Conservation (phyloP, 1,140 invertebrate genomes). For the Heliothis virescens region DNA sequence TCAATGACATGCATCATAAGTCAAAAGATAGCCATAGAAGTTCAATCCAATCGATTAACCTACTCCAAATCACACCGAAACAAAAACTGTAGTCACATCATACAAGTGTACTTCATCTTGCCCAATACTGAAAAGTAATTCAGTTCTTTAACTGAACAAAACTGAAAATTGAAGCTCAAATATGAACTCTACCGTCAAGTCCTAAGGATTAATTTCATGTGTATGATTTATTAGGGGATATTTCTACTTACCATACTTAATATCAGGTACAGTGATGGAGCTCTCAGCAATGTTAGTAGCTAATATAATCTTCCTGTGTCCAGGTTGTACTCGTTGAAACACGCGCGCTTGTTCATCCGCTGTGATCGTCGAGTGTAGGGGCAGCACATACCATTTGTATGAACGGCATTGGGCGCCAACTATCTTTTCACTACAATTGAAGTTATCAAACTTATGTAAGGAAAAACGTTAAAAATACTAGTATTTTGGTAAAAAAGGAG, state of each 20-base stretch:
- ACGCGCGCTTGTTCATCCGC: conserved; percentile 94
- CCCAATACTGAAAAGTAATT: too few relatives aligned
- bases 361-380: conserved; percentile 93
- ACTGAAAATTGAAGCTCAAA: too few relatives aligned
- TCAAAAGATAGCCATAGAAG: neutral
- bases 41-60: neutral
- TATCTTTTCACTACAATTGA: conserved; percentile 59
- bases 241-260: conserved; percentile 91
- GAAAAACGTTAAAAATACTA: neutral
- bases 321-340: conserved; percentile 87
- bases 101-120: too few relatives aligned
- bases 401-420: conserved; percentile 58
- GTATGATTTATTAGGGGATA: too few relatives aligned
- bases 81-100: too few relatives aligned
- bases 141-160: too few relatives aligned
- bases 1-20: neutral
- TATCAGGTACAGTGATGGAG: conserved; percentile 97
- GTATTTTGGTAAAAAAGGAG: too few relatives aligned
- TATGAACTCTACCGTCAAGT: too few relatives aligned
- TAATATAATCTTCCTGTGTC: conserved; percentile 94
- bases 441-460: conserved; percentile 8
- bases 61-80: too few relatives aligned
- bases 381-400: conserved; percentile 81
- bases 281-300: conserved; percentile 99
- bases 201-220: too few relatives aligned